Percentiles rank a stretch among this genome's conserved stretches.
These are phyloP conservation scores for Larimichthys crocea DNA, from an alignment of 2,113 vertebrate species.

Conservation along the genomic window DNA sequence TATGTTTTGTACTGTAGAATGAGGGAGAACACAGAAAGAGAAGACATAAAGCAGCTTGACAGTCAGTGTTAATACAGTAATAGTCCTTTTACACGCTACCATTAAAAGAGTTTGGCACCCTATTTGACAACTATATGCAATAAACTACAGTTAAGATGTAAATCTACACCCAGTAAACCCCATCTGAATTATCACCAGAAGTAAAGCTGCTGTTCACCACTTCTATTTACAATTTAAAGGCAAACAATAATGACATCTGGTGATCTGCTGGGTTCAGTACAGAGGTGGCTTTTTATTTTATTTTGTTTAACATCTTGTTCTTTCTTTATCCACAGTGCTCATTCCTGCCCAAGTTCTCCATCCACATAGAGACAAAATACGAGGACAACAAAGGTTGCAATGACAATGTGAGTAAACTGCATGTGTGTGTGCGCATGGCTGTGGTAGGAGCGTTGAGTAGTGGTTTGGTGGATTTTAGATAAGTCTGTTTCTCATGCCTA, in stretches of 20 bases:
- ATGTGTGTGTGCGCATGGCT: background rate
- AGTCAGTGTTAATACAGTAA: background rate
- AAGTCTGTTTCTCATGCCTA: background rate
- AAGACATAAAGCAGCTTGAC: background rate
- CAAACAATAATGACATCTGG: background rate
- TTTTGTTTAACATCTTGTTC: background rate
- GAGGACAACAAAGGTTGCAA: conserved; percentile 83
- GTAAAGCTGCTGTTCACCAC: background rate
- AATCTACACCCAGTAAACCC: background rate
- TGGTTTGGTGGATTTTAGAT: background rate
- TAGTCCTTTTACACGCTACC: background rate
- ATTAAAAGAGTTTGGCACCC: background rate
- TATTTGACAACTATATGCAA: background rate
- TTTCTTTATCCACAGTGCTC: conserved; percentile 70
- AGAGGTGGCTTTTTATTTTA: background rate
- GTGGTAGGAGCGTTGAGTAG: background rate
- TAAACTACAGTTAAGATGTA: background rate
- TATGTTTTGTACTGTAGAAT: background rate
- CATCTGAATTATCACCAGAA: background rate
- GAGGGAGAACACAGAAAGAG: background rate
- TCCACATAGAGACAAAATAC: conserved; percentile 83
- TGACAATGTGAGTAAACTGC: conserved; percentile 73
- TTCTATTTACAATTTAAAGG: background rate
- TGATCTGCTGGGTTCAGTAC: background rate
- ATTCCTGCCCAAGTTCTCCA: conserved; percentile 82